These are phyloP conservation scores for Cotesia typhae DNA, from an alignment of 1,140 invertebrate species.

Conservation along the genomic window DNA sequence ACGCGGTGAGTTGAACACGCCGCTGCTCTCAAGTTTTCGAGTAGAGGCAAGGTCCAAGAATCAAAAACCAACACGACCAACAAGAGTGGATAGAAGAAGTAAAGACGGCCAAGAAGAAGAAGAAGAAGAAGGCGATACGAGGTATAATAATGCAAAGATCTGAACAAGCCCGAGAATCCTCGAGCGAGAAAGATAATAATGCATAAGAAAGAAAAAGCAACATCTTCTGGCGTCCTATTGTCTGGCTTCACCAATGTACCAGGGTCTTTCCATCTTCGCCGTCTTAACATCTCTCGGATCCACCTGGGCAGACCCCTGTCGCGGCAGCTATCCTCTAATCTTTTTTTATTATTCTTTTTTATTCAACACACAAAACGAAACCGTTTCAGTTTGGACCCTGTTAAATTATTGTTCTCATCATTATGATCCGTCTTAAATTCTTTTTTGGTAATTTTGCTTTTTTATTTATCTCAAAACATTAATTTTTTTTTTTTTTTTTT, in stretches of 20 bases:
- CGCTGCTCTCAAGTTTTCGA: constrained; percentile 18
- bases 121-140: neutral
- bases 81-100: neutral
- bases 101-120: neutral
- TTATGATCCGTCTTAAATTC: constrained; percentile 7
- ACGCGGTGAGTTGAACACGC: constrained; percentile 33
- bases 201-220: constrained; percentile 29
- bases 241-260: constrained; percentile 46
- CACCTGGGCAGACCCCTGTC: constrained; percentile 22
- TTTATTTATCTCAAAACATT: neutral
- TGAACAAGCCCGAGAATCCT: neutral
- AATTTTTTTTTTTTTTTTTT: constrained; percentile 14
- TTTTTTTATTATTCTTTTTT: neutral
- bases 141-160: neutral
- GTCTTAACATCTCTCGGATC: constrained; percentile 35
- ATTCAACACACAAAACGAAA: neutral
- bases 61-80: neutral
- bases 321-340: neutral
- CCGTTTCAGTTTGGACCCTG: neutral
- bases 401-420: constrained; percentile 22
- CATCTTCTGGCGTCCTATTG: constrained; percentile 55
- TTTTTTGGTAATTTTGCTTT: constrained; percentile 4
- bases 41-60: constrained; percentile 10
- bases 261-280: constrained; percentile 28
- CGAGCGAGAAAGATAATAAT: neutral